Evolutionary conservation across 2,113 vertebrate genomes (phyloP), one percentile per base, ranked within the genome.

Genomic region (Hiodon tergisus): DNA sequence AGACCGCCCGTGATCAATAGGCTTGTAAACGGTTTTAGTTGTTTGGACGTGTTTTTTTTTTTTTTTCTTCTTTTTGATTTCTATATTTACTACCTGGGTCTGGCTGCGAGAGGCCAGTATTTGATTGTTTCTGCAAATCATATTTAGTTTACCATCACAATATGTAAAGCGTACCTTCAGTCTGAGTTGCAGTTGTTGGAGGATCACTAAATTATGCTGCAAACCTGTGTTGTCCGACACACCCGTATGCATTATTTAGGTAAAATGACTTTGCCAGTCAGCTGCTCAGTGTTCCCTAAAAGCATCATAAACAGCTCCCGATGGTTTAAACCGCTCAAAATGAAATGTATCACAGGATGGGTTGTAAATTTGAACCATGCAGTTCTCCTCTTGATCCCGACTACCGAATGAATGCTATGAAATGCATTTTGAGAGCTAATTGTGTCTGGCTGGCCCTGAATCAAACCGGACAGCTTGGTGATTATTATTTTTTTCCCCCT

Each of bases 351-450:
- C 10, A 11, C 13, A 55, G 3, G n/a, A 50, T 8, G n/a, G 14
- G 3, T 10, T 8, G 51, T 72, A 71, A 71, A 77, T 77, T 47
- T 14, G 31, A 69, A 4, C n/a, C 11, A 14, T 51, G 48, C 61
- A 7, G 31, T 9, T 11, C 5, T 55, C 50, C 51, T 8, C 11
- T 13, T 16, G 10, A 3, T 53, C 9, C 59, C 5, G 61, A 31
- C 57, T 11, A 61, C 13, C 55, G 8, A 63, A 57, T 47, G 9
- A 69, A 78, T 69, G 71, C 50, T n/a, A 31, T 13, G 17, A 60
- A 53, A 73, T 8, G 62, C 71, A 47, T 78, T 73, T 69, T 46
- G 66, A 73, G 68, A 54, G 62, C 55, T 6, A 69, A 73, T 61
- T 17, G 66, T 9, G 53, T 54, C 31, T 61, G 69, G 9, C 46